These are phyloP conservation scores for Cyrtorhinus lividipennis DNA, from an alignment of 1,140 invertebrate species.

Conservation along the genomic window DNA sequence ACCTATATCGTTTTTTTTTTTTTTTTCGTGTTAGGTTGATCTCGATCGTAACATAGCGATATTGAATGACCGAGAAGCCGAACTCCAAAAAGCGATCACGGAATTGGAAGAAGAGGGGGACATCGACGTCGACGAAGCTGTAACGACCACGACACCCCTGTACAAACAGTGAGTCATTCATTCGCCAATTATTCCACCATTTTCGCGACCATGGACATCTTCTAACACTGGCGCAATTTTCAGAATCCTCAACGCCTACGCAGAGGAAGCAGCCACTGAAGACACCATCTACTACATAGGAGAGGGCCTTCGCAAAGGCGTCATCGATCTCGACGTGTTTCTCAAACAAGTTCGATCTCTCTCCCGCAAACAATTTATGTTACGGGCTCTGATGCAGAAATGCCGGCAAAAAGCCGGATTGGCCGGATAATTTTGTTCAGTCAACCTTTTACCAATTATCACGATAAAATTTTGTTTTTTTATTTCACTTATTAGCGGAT, in stretches of 20 bases:
- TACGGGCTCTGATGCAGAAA: constrained; percentile 88
- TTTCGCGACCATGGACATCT: too few species aligned
- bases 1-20: too few species aligned
- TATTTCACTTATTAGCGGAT: too few species aligned
- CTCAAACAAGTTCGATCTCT: constrained; percentile 90
- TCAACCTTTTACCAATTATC: too few species aligned
- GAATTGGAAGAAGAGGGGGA: constrained; percentile 61
- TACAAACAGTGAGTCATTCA: constrained; percentile 69
- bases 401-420: constrained; percentile 92
- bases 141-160: constrained; percentile 87
- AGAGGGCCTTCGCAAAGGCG: constrained; percentile 81
- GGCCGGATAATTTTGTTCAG: constrained; percentile 22
- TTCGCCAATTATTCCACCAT: too few species aligned
- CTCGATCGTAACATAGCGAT: constrained; percentile 72
- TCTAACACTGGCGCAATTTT: neutral
- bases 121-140: constrained; percentile 90
- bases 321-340: constrained; percentile 91
- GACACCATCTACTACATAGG: constrained; percentile 98
- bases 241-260: constrained; percentile 85
- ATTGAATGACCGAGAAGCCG: constrained; percentile 70
- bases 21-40: constrained; percentile 44
- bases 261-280: constrained; percentile 94
- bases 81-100: constrained; percentile 66
- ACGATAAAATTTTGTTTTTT: too few species aligned
- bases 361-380: constrained; percentile 89